These are phyloP conservation scores for Plecotus auritus DNA, from an alignment of 2,113 vertebrate species.

Conservation along the genomic window DNA sequence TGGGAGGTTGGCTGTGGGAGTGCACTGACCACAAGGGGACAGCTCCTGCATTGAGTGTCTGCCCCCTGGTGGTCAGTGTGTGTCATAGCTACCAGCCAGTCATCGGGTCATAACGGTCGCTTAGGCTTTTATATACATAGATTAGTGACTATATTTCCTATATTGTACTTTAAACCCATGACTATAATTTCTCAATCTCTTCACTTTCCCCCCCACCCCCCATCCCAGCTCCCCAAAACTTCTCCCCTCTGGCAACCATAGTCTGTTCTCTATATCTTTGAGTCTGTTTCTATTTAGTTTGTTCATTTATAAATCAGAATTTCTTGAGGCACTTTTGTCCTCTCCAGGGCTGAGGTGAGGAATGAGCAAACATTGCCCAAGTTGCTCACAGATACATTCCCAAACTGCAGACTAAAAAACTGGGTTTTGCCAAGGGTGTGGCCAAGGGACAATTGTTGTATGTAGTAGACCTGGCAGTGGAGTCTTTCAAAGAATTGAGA, in stretches of 20 bases:
- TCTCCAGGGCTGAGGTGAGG: neutral
- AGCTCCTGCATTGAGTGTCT: too few relatives aligned
- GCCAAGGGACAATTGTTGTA: neutral
- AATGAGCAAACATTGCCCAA: neutral
- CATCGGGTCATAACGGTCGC: too few relatives aligned
- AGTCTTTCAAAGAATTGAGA: neutral
- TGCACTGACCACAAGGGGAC: too few relatives aligned
- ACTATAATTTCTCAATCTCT: neutral
- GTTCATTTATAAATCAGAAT: neutral
- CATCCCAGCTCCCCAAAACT: neutral
- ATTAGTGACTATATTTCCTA: neutral
- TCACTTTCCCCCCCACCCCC: neutral
- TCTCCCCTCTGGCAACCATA: neutral
- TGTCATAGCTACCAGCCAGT: too few relatives aligned
- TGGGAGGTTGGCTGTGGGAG: too few relatives aligned
- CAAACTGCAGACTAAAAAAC: neutral
- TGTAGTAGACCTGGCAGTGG: too few relatives aligned
- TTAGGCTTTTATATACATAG: too few relatives aligned
- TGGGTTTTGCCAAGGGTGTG: neutral
- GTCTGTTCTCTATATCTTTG: neutral
- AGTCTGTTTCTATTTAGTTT: neutral
- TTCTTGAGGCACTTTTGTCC: neutral
- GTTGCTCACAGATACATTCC: neutral
- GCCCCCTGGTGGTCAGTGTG: too few relatives aligned
- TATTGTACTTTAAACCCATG: neutral